A percentile compares a stretch with the other conserved stretches of the same genome.
Conservation (phyloP, 2,888 invertebrate species). For the Hirtodrosophila confusa region DNA sequence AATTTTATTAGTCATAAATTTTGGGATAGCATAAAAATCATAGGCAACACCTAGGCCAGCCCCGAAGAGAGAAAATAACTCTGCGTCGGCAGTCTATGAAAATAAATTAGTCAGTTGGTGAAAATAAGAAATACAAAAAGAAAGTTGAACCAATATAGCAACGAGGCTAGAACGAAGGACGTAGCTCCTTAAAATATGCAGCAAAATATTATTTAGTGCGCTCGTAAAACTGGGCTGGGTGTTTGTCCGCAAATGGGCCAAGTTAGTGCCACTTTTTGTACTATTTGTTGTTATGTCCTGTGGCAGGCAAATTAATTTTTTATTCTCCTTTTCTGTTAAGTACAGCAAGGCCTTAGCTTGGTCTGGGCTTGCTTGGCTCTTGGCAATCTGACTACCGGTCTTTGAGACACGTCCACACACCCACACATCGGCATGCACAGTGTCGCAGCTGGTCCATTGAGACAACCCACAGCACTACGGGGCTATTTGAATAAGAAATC, state of each 20-base stretch:
- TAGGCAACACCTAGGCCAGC: constrained; percentile 55
- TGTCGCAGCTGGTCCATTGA: constrained; percentile 29
- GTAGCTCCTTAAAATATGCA: constrained; percentile 61
- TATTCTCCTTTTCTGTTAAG: constrained; percentile 16
- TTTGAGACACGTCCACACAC: constrained; percentile 29
- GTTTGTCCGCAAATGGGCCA: constrained; percentile 58
- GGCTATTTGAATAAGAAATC: constrained; percentile 62
- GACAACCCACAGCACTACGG: constrained; percentile 38
- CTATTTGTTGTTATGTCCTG: constrained; percentile 25
- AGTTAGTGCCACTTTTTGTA: constrained; percentile 47
- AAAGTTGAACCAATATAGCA: constrained; percentile 40
- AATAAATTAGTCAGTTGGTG: constrained; percentile 60
- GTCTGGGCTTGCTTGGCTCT: constrained; percentile 36
- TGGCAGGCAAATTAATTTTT: constrained; percentile 59
- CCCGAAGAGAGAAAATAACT: constrained; percentile 9
- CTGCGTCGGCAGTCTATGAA: constrained; percentile 60
- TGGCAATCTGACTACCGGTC: constrained; percentile 49
- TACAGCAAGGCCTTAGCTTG: constrained; percentile 8
- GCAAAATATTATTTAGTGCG: constrained; percentile 69
- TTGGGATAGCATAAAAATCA: constrained; percentile 60
- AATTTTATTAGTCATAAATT: constrained; percentile 80
- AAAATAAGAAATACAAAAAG: constrained; percentile 28
- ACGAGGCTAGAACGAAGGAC: constrained; percentile 9
- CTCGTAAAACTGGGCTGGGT: constrained; percentile 60
- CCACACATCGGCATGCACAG: constrained; percentile 4